These are phyloP conservation scores for Tethea ocularis DNA, from an alignment of 2,888 invertebrate species.

Conservation along the genomic window DNA sequence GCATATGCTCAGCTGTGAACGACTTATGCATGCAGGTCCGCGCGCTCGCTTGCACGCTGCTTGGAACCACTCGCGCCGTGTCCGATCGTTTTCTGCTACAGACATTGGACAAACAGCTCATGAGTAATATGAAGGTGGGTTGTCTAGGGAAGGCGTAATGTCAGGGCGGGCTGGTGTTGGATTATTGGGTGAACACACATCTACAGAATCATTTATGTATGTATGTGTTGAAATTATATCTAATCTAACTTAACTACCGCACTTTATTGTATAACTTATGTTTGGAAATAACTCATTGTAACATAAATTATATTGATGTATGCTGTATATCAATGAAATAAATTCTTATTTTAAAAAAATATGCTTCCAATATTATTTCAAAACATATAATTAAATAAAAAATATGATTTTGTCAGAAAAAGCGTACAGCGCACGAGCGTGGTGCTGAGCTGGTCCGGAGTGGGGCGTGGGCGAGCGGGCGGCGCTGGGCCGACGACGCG, in stretches of 20 bases:
- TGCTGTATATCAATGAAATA: too few relatives aligned
- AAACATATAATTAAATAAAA: too few relatives aligned
- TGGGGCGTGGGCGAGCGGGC: constrained; percentile 90
- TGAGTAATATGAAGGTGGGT: constrained; percentile 95
- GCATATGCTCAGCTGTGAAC: constrained; percentile 96
- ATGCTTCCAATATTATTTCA: too few relatives aligned
- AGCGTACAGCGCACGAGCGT: constrained; percentile 92
- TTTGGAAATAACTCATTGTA: too few relatives aligned
- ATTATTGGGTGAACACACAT: background rate
- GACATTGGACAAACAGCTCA: constrained; percentile 98
- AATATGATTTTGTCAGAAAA: constrained; percentile 84
- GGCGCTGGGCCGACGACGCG: constrained; percentile 90
- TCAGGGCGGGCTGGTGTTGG: background rate
- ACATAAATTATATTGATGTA: too few relatives aligned
- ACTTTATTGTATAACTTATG: too few relatives aligned
- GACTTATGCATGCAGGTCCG: constrained; percentile 96
- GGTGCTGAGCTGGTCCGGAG: constrained; percentile 92
- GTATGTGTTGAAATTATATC: too few relatives aligned
- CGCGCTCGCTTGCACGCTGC: constrained; percentile 91
- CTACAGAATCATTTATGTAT: too few relatives aligned
- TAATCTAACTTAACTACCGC: too few relatives aligned
- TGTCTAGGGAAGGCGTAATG: background rate
- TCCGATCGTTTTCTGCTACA: constrained; percentile 96
- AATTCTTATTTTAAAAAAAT: too few relatives aligned
- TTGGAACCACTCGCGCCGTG: constrained; percentile 94